A percentile compares a stretch with the other conserved stretches of the same genome.
Conservation (phyloP, 2,797 vertebrate genomes). For the Galaxias olidus region DNA sequence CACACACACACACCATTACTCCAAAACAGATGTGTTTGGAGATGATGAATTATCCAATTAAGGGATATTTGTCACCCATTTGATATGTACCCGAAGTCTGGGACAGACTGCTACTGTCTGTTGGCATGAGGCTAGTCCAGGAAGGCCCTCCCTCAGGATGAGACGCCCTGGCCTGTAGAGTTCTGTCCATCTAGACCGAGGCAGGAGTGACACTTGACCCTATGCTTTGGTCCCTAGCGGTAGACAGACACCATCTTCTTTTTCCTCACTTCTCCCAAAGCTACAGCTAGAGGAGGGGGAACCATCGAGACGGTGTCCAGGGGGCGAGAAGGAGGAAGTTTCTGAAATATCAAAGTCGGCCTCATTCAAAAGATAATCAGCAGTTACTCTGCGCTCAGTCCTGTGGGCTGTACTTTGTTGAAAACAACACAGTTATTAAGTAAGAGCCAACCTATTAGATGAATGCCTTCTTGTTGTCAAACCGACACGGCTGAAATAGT, state of each 20-base stretch:
- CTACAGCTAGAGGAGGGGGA: conserved; percentile 24
- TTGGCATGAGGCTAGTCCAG: background rate
- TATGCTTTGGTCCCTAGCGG: conserved; percentile 10
- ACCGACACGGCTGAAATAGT: conserved; percentile 35
- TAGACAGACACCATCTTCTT: conserved; percentile 6
- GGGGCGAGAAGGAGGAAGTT: background rate
- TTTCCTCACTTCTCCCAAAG: conserved; percentile 26
- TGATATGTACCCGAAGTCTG: conserved; percentile 61
- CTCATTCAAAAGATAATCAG: no score
- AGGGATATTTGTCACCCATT: conserved; percentile 73
- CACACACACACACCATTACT: conserved; percentile 77
- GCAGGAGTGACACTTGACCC: conserved; percentile 11
- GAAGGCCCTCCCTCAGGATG: conserved; percentile 7
- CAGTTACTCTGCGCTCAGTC: no score
- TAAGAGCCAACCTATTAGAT: background rate
- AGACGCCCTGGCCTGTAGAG: background rate
- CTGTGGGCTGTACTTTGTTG: background rate
- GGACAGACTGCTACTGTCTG: conserved; percentile 12
- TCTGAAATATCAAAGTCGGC: background rate
- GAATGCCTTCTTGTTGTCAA: conserved; percentile 22
- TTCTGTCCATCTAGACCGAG: conserved; percentile 2
- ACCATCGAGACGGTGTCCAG: background rate
- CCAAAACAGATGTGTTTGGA: conserved; percentile 70
- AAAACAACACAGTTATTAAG: background rate
- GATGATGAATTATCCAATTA: conserved; percentile 76